Percentiles rank a stretch among this genome's conserved stretches.
Conservation (phyloP, 2,113 vertebrate species). For the Podarcis raffonei region DNA sequence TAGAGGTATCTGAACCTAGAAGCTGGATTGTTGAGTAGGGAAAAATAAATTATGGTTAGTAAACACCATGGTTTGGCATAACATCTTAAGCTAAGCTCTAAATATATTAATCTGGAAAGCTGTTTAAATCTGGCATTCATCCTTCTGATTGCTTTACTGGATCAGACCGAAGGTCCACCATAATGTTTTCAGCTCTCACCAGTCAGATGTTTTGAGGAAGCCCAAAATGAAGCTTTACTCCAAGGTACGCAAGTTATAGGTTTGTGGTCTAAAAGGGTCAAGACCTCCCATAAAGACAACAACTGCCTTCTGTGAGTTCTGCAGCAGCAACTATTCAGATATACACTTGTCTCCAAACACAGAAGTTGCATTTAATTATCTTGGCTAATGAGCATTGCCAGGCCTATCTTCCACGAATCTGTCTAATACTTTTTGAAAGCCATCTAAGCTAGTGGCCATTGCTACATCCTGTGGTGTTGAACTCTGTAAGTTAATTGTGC, state of each 20-base stretch:
- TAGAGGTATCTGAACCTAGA: neutral
- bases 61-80: neutral
- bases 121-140: neutral
- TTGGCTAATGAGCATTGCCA: neutral
- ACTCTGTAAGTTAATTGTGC: neutral
- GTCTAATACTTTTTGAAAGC: slow-evolving; percentile 1
- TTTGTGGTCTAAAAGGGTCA: neutral
- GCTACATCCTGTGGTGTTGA: neutral
- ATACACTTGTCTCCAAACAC: neutral
- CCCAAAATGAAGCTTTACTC: no score
- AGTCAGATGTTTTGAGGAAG: neutral
- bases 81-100: neutral
- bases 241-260: no score
- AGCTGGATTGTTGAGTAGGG: neutral
- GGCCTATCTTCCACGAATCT: neutral
- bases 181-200: neutral
- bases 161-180: neutral
- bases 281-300: neutral
- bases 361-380: neutral
- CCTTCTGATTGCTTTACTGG: neutral
- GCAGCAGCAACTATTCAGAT: neutral
- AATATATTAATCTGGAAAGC: neutral
- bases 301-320: neutral
- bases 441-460: neutral
- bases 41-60: neutral